phyloP scores from a whole-genome alignment of 2,113 vertebrate genomes.

The Callocephalon fimbriatum region DNA sequence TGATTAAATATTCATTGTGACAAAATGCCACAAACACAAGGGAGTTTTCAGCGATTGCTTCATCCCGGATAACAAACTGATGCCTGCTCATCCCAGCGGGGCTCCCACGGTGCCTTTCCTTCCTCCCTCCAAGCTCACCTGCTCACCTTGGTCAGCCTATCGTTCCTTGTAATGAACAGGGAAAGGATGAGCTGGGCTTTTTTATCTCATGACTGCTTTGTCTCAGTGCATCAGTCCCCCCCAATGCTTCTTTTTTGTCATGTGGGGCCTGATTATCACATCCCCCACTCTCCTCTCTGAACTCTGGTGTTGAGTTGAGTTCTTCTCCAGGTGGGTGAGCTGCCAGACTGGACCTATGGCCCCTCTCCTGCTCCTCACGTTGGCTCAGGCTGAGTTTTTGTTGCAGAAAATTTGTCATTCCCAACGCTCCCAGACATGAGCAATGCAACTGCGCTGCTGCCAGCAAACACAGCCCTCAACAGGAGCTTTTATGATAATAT shows the following conservation, averaged over 20 bases:
- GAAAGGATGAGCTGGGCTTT: neutral
- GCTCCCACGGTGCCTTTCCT: fast-evolving
- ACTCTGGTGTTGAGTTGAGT: neutral
- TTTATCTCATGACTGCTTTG: neutral
- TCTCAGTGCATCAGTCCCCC: neutral
- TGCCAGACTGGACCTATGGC: neutral
- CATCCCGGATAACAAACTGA: neutral
- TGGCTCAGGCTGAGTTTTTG: neutral
- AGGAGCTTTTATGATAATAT: neutral
- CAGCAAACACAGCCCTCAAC: constrained; percentile 30
- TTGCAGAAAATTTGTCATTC: constrained; percentile 23
- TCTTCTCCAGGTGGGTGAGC: neutral
- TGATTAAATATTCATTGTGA: constrained; percentile 48
- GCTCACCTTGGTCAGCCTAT: neutral
- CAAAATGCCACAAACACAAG: constrained; percentile 20
- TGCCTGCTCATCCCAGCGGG: fast-evolving
- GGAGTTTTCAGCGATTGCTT: neutral
- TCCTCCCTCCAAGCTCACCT: neutral
- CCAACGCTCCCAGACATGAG: constrained; percentile 42
- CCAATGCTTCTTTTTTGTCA: neutral
- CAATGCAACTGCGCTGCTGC: neutral
- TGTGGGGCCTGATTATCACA: fast-evolving
- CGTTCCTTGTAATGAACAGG: neutral
- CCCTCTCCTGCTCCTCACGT: neutral
- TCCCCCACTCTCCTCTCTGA: neutral